Evolutionary conservation across 2,888 invertebrate species (phyloP).

Genomic region (Adelphocoris suturalis): DNA sequence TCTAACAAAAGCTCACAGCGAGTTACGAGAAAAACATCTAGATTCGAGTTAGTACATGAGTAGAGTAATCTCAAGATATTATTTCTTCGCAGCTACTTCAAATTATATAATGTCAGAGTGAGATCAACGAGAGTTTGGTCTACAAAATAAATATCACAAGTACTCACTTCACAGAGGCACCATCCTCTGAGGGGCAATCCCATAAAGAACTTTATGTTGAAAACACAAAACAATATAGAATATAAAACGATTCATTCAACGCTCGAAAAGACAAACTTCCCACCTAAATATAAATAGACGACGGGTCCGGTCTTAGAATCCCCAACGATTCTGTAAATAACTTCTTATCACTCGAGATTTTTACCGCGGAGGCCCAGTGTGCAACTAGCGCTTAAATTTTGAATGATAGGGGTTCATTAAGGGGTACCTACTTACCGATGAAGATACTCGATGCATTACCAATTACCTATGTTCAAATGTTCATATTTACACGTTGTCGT

Average conservation of each 20-base stretch:
- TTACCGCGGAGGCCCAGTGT: background rate
- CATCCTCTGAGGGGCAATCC: constrained; percentile 69
- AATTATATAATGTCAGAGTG: background rate
- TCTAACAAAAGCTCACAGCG: too few species aligned
- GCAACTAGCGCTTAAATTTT: background rate
- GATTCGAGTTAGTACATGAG: too few species aligned
- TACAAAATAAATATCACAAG: background rate
- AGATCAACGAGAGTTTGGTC: background rate
- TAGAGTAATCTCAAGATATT: background rate
- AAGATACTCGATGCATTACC: too few species aligned
- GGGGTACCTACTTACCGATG: too few species aligned
- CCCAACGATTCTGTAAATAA: constrained; percentile 28
- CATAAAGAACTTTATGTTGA: constrained; percentile 59
- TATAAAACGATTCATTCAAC: constrained; percentile 20
- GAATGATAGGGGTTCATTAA: too few species aligned
- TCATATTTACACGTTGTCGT: too few species aligned
- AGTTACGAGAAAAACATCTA: too few species aligned
- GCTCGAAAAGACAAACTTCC: constrained; percentile 46
- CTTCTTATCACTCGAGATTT: background rate
- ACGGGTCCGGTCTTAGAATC: constrained; percentile 26
- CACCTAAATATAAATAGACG: constrained; percentile 56
- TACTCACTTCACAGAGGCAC: constrained; percentile 72
- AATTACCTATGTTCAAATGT: too few species aligned
- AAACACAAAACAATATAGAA: constrained; percentile 38
- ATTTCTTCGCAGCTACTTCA: background rate